Base-by-base conservation (phyloP, 1,140 invertebrate species). In the Drosophila hydei region DNA sequence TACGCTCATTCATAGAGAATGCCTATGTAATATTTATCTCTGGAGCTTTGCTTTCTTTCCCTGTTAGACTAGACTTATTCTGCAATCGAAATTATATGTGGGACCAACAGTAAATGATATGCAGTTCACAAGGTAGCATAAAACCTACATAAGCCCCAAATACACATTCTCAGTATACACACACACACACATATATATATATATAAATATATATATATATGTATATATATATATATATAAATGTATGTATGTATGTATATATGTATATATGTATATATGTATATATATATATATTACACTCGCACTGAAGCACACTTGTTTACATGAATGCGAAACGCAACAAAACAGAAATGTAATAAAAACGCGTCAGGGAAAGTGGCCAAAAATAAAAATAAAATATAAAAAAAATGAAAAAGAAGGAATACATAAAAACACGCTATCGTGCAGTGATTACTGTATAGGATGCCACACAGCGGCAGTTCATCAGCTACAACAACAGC, bases 371-470 rank as follows among this genome's bases (percentile, higher is more conserved):
- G 45, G 47, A 51, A 60, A 54, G 64, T 45, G 19, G 58, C 54
- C 51, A 21, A 60, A 60, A 54, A 43, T 18, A 40, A 73, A 40
- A 30, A 40, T 43, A 11, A 62, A 61, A 45, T 7, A 19, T 58
- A 63, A 72, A 43, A 51, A 54, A 67, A 60, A 51, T 58, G 50
- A 8, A 25, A 16, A 27, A 30, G n/a, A 18, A 55, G 36, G 55
- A 50, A 27, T 61, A 55, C 61, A 84, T 60, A 85, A 68, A 72
- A 79, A 72, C 64, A 77, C 67, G 74, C 65, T 80, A 79, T 70
- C 61, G 69, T 45, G 65, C 77, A 87, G 81, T 87, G 81, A 85
- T 84, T 84, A 79, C 79, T 59, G 63, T 59, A 47, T 52, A 64
- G 75, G 47, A 70, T 69, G 72, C 54, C 69, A 71, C 62, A 68